phyloP scores from a whole-genome alignment of 2,888 invertebrate species.

The Tortricodes alternella region DNA sequence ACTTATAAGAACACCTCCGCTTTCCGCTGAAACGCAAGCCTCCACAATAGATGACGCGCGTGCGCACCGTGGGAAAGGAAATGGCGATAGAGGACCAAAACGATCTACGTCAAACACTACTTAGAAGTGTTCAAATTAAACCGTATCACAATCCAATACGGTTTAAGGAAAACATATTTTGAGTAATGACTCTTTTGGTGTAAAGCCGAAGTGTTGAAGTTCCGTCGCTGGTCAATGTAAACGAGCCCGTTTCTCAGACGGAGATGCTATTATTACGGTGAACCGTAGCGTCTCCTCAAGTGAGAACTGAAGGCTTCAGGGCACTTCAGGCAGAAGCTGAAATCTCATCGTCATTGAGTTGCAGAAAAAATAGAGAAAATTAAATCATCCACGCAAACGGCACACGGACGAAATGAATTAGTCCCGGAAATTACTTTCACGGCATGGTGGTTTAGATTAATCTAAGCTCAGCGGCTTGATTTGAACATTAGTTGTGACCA shows the following conservation, averaged over 20 bases:
- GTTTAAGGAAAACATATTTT: background rate
- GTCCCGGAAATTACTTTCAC: too few relatives aligned
- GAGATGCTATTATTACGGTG: too few relatives aligned
- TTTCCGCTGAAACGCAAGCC: constrained; percentile 6
- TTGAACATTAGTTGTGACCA: too few relatives aligned
- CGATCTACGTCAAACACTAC: background rate
- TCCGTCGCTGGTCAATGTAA: background rate
- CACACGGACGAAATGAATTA: too few relatives aligned
- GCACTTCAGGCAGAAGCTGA: too few relatives aligned
- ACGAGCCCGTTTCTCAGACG: background rate
- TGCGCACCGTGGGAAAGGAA: constrained; percentile 9
- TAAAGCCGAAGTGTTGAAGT: background rate
- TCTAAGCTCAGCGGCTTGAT: too few relatives aligned
- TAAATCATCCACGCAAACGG: too few relatives aligned
- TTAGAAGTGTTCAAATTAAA: background rate
- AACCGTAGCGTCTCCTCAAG: too few relatives aligned
- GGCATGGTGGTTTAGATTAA: too few relatives aligned
- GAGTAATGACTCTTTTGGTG: background rate
- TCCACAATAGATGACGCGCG: constrained; percentile 13
- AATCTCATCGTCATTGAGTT: too few relatives aligned
- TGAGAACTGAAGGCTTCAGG: too few relatives aligned
- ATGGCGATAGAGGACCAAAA: background rate
- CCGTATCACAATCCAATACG: background rate
- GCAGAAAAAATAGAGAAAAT: too few relatives aligned
- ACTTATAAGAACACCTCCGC: background rate